Conservation (phyloP, 2,888 invertebrate species). For the Drosophila anomelani region DNA sequence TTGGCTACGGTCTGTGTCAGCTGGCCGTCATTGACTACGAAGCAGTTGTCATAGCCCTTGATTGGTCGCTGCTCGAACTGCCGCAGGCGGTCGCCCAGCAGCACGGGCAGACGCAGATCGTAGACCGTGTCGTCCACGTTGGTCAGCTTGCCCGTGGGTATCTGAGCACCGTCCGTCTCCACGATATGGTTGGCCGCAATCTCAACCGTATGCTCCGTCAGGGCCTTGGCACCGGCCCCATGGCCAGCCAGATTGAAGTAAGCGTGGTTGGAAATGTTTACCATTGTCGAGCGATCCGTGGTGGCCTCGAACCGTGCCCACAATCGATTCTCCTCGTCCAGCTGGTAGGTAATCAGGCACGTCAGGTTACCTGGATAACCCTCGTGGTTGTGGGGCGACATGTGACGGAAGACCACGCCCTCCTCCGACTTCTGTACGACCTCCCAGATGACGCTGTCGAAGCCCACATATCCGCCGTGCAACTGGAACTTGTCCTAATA, state of each 20-base stretch:
- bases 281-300: slow-evolving; percentile 91
- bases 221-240: slow-evolving; percentile 86
- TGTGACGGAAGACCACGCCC: slow-evolving; percentile 89
- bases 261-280: slow-evolving; percentile 94
- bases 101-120: slow-evolving; percentile 89
- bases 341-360: slow-evolving; percentile 89
- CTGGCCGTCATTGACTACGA: slow-evolving; percentile 60
- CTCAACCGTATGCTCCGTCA: slow-evolving; percentile 89
- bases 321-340: slow-evolving; percentile 90
- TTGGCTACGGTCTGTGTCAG: slow-evolving; percentile 31
- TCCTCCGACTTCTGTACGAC: slow-evolving; percentile 69
- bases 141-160: slow-evolving; percentile 90
- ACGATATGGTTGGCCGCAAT: slow-evolving; percentile 92
- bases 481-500: slow-evolving; percentile 87
- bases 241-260: slow-evolving; percentile 97
- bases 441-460: slow-evolving; percentile 92
- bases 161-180: slow-evolving; percentile 88
- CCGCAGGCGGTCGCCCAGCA: slow-evolving; percentile 88
- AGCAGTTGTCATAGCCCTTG: slow-evolving; percentile 71
- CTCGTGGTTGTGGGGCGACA: slow-evolving; percentile 92
- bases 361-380: slow-evolving; percentile 94
- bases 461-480: slow-evolving; percentile 94
- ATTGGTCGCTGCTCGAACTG: slow-evolving; percentile 85
- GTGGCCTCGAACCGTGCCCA: slow-evolving; percentile 90
- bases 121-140: slow-evolving; percentile 84